Conservation (phyloP, 2,888 invertebrate genomes). For the Theodoxus fluviatilis region DNA sequence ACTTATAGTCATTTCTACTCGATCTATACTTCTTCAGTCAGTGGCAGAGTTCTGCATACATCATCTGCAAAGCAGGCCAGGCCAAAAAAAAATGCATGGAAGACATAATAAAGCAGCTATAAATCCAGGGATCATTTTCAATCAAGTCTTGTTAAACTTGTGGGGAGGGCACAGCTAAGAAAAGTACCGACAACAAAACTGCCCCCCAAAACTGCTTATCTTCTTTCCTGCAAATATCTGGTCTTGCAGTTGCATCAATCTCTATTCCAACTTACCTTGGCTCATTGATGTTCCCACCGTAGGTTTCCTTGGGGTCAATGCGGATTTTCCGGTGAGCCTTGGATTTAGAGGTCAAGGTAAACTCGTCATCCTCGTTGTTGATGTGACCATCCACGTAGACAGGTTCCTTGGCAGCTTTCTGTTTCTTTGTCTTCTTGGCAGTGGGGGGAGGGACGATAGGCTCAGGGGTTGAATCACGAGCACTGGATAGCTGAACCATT, state of each 20-base stretch:
- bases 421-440: constrained; percentile 33
- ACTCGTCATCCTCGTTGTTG: constrained; percentile 53
- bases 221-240: background rate
- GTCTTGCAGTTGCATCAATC: background rate
- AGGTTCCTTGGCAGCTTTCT: constrained; percentile 36
- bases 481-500: constrained; percentile 45
- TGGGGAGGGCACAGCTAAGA: too few relatives aligned
- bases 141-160: too few relatives aligned
- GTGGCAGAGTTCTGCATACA: too few relatives aligned
- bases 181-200: background rate
- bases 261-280: constrained; percentile 56
- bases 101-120: too few relatives aligned
- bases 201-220: background rate
- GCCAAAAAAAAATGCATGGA: too few relatives aligned
- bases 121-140: too few relatives aligned
- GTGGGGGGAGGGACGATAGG: constrained; percentile 30
- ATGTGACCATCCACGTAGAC: constrained; percentile 42
- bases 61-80: too few relatives aligned
- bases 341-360: constrained; percentile 59
- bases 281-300: constrained; percentile 55
- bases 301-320: constrained; percentile 50
- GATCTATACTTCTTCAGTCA: too few relatives aligned
- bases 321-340: constrained; percentile 60
- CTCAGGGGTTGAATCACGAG: constrained; percentile 56
- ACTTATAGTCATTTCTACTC: too few relatives aligned